Conservation (phyloP, 2,797 vertebrate species). For the Thamnophis elegans region DNA sequence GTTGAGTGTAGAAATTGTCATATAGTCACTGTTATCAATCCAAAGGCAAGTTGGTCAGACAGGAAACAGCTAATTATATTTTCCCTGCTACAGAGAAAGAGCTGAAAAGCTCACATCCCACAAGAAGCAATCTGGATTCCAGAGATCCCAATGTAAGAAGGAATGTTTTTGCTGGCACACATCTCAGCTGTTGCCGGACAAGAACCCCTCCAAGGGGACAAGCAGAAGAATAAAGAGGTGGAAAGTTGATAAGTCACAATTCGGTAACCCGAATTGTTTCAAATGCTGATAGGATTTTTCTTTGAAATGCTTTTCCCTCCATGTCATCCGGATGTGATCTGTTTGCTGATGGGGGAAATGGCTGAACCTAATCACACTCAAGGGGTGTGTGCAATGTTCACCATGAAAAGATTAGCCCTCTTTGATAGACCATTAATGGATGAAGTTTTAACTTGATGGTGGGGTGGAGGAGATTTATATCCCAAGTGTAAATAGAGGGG, state of each 20-base stretch:
- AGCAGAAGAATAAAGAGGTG: rapidly evolving
- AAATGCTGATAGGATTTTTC: background rate
- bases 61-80: background rate
- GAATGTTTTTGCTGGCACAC: slow-evolving; percentile 6
- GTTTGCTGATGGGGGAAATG: background rate
- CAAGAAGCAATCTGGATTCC: background rate
- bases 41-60: background rate
- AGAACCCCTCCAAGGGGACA: background rate
- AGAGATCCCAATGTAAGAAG: background rate
- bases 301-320: background rate
- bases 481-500: slow-evolving; percentile 16
- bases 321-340: background rate
- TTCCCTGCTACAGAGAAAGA: no score
- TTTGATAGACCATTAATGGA: background rate
- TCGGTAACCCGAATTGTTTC: rapidly evolving
- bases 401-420: slow-evolving; percentile 8
- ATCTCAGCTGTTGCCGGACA: background rate
- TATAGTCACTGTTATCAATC: background rate
- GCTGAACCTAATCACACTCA: background rate
- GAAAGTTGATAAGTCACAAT: background rate
- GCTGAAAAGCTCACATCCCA: background rate
- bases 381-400: rapidly evolving
- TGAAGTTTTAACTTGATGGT: slow-evolving; percentile 6
- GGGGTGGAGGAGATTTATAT: background rate
- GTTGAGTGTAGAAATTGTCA: rapidly evolving